Evolutionary conservation across 2,113 vertebrate species (phyloP).

Genomic region (Callaeas wilsoni): DNA sequence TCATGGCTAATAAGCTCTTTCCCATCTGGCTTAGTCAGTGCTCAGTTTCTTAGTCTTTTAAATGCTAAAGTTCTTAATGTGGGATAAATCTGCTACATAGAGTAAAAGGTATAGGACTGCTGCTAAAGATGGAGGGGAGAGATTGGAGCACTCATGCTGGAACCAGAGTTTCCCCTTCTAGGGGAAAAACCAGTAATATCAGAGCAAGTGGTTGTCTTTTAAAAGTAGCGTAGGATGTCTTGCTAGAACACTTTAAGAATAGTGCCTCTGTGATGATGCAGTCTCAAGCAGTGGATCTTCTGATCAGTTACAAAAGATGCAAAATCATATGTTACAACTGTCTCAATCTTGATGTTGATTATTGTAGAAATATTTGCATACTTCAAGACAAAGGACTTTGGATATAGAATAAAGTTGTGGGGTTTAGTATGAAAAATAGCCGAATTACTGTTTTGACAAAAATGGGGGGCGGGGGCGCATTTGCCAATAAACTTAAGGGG

Average conservation of each 20-base stretch:
- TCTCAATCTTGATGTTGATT: not conserved
- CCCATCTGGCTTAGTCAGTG: not conserved
- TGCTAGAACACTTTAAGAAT: not conserved
- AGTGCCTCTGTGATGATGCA: not conserved
- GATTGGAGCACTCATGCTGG: not conserved
- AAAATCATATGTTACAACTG: not conserved
- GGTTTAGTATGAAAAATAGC: not conserved
- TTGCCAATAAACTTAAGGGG: not conserved
- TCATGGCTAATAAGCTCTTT: not conserved
- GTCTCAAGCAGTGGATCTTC: not conserved
- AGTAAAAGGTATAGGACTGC: not conserved
- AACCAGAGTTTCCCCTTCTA: not conserved
- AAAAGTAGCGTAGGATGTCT: not conserved
- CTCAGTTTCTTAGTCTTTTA: not conserved
- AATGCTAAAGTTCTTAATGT: not conserved
- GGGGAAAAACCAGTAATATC: not conserved
- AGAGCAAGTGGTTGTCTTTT: not conserved
- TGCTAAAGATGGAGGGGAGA: not conserved
- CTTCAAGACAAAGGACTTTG: not conserved
- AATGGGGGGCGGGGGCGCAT: fast-evolving
- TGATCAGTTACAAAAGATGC: not conserved
- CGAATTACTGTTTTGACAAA: not conserved
- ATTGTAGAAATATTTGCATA: not conserved
- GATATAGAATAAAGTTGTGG: not conserved
- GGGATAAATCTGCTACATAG: not conserved